Evolutionary conservation across 2,113 vertebrate genomes (phyloP), one percentile per base, ranked within the genome.

Genomic region (Crocuta crocuta): DNA sequence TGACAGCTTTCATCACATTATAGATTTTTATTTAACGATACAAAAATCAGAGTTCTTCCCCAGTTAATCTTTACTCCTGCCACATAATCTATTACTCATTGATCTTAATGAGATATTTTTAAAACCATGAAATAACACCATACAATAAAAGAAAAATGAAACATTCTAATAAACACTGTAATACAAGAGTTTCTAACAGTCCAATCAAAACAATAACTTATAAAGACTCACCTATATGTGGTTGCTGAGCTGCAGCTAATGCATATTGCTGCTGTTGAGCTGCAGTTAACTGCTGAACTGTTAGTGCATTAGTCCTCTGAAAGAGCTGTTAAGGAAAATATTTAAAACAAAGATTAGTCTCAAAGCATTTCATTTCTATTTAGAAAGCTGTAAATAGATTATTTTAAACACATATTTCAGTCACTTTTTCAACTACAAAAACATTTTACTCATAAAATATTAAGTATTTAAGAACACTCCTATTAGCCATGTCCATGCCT

Each of bases 221-320:
- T 0, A 65, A 68, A 96, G 66, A 91, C 99, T 99, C 98, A 99
- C 99, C 99, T 91, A 99, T 99, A 97, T 99, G 99, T 23, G 99
- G 99, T 98, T 99, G 99, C 98, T 99, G 99, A 70, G 99, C 99
- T 90, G 99, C 99, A 95, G 99, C 99, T 97, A 99, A 98, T 4
- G 99, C 99, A 2, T 99, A 99, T 15, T 99, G 99, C 98, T 99
- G 99, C 97, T 99, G 99, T 89, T 99, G 99, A 74, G 99, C 99
- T 97, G 99, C 99, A 95, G 99, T 99, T 98, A 99, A 98, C 98
- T 99, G 99, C 84, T 99, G 99, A 92, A 99, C 99, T 84, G 99
- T 99, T 96, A 99, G 98, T 91, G 99, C 99, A 97, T 99, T 99
- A 90, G 99, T 99, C 98, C 99, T 99, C 99, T 99, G 99, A 98